Evolutionary conservation across 2,888 invertebrate genomes (phyloP).

Genomic region (Himalopsyche tibetana): DNA sequence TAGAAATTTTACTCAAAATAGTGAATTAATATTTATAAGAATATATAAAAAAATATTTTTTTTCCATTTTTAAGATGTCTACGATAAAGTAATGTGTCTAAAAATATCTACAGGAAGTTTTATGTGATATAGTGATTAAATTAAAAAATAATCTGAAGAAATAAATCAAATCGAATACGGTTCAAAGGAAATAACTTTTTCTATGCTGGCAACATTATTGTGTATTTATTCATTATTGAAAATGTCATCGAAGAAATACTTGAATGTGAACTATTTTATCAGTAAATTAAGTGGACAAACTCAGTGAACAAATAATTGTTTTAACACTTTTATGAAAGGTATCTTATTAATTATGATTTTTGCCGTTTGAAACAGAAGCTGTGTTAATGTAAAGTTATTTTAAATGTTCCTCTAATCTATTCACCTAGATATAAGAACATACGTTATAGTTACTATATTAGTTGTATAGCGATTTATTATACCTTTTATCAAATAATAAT

Average conservation of each 20-base stretch:
- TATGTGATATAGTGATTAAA: conserved; percentile 31
- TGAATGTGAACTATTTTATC: too few species aligned
- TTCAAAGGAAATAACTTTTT: too few species aligned
- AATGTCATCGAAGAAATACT: too few species aligned
- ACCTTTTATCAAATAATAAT: too few species aligned
- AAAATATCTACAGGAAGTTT: conserved; percentile 40
- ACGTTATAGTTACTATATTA: too few species aligned
- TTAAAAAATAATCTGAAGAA: background rate
- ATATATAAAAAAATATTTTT: conserved; percentile 5
- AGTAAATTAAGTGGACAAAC: too few species aligned
- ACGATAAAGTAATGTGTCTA: conserved; percentile 22
- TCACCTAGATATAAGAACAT: too few species aligned
- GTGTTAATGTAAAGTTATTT: background rate
- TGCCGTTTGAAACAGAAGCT: conserved; percentile 3
- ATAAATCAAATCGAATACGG: background rate
- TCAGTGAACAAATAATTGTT: background rate
- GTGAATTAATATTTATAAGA: conserved; percentile 35
- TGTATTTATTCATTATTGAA: too few species aligned
- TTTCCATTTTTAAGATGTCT: conserved; percentile 13
- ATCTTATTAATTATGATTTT: background rate
- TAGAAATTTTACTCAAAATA: conserved; percentile 42
- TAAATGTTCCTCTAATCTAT: conserved; percentile 34
- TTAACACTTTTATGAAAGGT: background rate
- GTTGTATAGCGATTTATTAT: too few species aligned
- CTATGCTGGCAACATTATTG: too few species aligned